These are phyloP conservation scores for Pocillopora meandrina DNA, from an alignment of 92 coral and sea anemone genomes.

Conservation along the genomic window DNA sequence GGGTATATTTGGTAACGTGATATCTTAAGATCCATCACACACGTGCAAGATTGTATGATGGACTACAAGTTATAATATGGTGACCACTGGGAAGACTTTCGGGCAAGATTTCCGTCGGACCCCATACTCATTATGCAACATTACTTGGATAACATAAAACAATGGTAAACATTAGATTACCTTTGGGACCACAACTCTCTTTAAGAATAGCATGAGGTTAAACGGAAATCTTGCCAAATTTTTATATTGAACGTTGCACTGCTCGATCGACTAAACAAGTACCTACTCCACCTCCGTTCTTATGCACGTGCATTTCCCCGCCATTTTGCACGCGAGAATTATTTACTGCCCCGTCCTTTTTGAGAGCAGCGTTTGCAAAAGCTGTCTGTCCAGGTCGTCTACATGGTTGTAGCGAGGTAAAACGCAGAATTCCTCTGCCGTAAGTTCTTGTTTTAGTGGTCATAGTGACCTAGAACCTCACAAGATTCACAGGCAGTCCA, in stretches of 20 bases:
- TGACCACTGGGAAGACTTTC: no score
- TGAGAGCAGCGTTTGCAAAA: constrained; percentile 21
- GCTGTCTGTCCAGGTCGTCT: constrained; percentile 65
- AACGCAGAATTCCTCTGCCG: constrained; percentile 71
- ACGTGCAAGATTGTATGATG: no score
- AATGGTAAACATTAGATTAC: no score
- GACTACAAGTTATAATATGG: no score
- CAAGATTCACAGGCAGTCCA: neutral
- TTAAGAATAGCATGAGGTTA: no score
- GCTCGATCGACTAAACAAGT: neutral
- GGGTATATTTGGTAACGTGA: no score
- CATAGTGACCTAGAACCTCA: neutral
- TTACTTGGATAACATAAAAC: no score
- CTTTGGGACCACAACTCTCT: no score
- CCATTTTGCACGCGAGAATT: constrained; percentile 19
- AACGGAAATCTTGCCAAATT: neutral
- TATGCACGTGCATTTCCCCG: constrained; percentile 18
- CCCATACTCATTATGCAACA: no score
- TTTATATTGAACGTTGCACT: neutral
- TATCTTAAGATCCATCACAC: no score
- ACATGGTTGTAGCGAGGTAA: constrained; percentile 59
- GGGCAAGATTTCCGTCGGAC: no score
- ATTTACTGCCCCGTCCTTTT: neutral
- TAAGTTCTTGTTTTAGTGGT: constrained; percentile 15
- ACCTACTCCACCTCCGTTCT: neutral